Evolutionary conservation across 2,888 invertebrate genomes (phyloP), one percentile per base, ranked within the genome.

Genomic region (Camponotus fellah): DNA sequence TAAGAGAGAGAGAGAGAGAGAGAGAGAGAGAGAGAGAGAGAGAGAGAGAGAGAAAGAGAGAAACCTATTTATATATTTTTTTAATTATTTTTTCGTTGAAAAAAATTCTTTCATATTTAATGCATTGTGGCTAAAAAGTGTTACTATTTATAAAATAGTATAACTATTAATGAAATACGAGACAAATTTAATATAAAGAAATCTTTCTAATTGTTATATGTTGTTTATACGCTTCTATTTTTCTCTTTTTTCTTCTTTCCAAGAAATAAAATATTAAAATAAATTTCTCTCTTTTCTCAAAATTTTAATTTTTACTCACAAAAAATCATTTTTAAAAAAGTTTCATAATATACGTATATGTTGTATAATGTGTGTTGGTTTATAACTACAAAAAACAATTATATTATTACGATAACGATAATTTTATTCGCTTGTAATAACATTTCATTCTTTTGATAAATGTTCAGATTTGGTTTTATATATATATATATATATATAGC

Each of bases 371-470:
- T 62, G 34, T 43, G 21, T 2, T 75, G 17, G 34, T 64, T 17
- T 14, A 65, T 64, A 46, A 34, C 46, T 21, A 58, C 8, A 64
- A 12, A 49, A 17, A 49, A 14, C 26, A 65, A 65, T 64, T 75
- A 46, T 34, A 34, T 64, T 75, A 34, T 64, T 75, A 34, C 32
- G 4, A 14, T 37, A 65, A 75, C 46, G 43, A 14, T 32, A 46
- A 65, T 75, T 65, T 49, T 10, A 21, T 62, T 1, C 12, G 37
- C 34, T 65, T 49, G 43, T 75, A 65, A 75, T 65, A 75, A 49
- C 46, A 46, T 65, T 32, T 58, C 32, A 14, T 40, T 8, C 26
- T 58, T 69, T 34, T 43, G 26, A 68, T 43, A 62, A 43, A 69
- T 14, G 43, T 58, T 58, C 12, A 21, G 49, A 65, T 65, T 65